phyloP scores from a whole-genome alignment of 2,888 invertebrate genomes.

The Galerucella pusilla region DNA sequence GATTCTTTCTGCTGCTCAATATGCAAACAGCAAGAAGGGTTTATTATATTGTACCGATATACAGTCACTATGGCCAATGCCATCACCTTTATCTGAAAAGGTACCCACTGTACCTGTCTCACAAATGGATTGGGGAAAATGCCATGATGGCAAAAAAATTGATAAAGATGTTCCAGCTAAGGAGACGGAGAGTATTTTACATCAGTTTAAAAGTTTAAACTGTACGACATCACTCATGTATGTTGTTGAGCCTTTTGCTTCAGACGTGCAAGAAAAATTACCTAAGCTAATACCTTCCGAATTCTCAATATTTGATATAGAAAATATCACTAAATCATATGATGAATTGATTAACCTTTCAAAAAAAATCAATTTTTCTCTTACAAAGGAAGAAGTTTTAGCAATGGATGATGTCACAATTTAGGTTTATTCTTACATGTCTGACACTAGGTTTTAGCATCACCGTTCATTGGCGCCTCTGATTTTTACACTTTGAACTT shows the following conservation, averaged over 20 bases:
- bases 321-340: conserved; percentile 5
- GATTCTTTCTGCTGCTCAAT: too few relatives aligned
- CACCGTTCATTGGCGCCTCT: too few relatives aligned
- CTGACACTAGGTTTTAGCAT: too few relatives aligned
- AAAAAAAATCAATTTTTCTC: conserved; percentile 13
- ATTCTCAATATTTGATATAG: background rate
- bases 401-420: too few relatives aligned
- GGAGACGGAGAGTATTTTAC: too few relatives aligned
- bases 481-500: too few relatives aligned
- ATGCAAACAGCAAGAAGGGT: too few relatives aligned
- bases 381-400: conserved; percentile 20
- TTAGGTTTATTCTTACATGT: too few relatives aligned
- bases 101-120: background rate
- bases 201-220: too few relatives aligned
- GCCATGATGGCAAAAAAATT: background rate
- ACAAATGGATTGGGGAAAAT: conserved; percentile 19
- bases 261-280: background rate
- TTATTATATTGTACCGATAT: too few relatives aligned
- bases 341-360: background rate
- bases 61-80: conserved; percentile 27
- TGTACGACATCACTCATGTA: conserved; percentile 14
- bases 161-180: background rate
- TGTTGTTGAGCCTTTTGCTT: conserved; percentile 14
- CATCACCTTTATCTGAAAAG: background rate
- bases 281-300: background rate